Evolutionary conservation across 2,888 invertebrate genomes (phyloP).

Genomic region (Lysandra bellargus): DNA sequence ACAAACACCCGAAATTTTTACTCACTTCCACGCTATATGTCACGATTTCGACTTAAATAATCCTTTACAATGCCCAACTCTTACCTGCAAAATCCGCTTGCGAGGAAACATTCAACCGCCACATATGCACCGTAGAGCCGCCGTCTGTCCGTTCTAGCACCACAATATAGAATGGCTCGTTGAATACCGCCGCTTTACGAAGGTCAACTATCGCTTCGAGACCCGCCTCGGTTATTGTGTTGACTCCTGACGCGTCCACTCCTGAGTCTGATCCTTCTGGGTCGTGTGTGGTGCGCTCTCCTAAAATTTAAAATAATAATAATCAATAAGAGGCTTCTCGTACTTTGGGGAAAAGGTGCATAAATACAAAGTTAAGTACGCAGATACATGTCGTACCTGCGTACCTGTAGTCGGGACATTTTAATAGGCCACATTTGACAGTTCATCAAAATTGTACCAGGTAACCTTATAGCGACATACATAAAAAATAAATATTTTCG

Average conservation of each 20-base stretch:
- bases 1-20: too few relatives aligned
- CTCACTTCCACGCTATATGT: too few relatives aligned
- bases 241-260: constrained; percentile 59
- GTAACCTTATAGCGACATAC: too few relatives aligned
- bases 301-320: constrained; percentile 44
- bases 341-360: neutral
- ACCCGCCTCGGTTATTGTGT: constrained; percentile 82
- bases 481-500: too few relatives aligned
- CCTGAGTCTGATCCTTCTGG: constrained; percentile 59
- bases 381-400: too few relatives aligned
- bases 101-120: constrained; percentile 95
- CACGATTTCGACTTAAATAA: too few relatives aligned
- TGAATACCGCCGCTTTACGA: constrained; percentile 91
- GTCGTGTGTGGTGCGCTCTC: constrained; percentile 62
- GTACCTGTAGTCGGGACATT: too few relatives aligned
- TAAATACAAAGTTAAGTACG: too few relatives aligned
- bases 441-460: too few relatives aligned
- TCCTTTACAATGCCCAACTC: neutral
- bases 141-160: constrained; percentile 92
- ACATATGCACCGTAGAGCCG: constrained; percentile 96
- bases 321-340: neutral
- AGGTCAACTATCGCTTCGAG: constrained; percentile 94
- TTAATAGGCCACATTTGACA: too few relatives aligned
- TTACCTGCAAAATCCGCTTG: constrained; percentile 75
- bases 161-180: constrained; percentile 97